These are phyloP conservation scores for Dasyurus viverrinus DNA, from an alignment of 2,113 vertebrate species.

Conservation along the genomic window DNA sequence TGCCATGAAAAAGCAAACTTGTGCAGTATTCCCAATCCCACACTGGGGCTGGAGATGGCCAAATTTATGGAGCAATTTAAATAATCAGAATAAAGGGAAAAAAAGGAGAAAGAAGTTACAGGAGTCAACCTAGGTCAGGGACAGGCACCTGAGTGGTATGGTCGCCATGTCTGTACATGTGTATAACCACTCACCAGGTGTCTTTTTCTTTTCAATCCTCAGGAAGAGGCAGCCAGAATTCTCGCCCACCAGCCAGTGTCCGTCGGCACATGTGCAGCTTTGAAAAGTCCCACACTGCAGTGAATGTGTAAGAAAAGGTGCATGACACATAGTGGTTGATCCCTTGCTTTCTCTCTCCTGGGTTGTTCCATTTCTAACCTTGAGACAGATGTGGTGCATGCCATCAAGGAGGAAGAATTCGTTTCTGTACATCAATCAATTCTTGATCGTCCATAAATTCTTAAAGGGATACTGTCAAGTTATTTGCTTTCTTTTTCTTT, in stretches of 20 bases:
- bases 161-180: conserved; percentile 77
- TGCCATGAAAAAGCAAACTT: conserved; percentile 10
- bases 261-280: conserved; percentile 90
- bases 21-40: neutral
- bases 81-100: neutral
- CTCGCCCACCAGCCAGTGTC: conserved; percentile 89
- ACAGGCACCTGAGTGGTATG: conserved; percentile 79
- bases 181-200: conserved; percentile 86
- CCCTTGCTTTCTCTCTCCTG: conserved; percentile 88
- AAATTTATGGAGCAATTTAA: neutral
- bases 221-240: conserved; percentile 91
- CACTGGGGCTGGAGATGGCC: neutral
- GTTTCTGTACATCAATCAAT: conserved; percentile 80
- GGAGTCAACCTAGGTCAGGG: conserved; percentile 41
- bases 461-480: conserved; percentile 81
- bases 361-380: conserved; percentile 82
- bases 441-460: conserved; percentile 73
- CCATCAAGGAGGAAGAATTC: conserved; percentile 80
- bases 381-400: conserved; percentile 86
- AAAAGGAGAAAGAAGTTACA: conserved; percentile 26
- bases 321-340: conserved; percentile 86
- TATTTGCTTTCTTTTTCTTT: conserved; percentile 68
- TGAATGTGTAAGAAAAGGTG: conserved; percentile 91
- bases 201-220: conserved; percentile 90
- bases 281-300: conserved; percentile 89